Base-by-base conservation (phyloP, 1,140 invertebrate species). In the Hermetia illucens region DNA sequence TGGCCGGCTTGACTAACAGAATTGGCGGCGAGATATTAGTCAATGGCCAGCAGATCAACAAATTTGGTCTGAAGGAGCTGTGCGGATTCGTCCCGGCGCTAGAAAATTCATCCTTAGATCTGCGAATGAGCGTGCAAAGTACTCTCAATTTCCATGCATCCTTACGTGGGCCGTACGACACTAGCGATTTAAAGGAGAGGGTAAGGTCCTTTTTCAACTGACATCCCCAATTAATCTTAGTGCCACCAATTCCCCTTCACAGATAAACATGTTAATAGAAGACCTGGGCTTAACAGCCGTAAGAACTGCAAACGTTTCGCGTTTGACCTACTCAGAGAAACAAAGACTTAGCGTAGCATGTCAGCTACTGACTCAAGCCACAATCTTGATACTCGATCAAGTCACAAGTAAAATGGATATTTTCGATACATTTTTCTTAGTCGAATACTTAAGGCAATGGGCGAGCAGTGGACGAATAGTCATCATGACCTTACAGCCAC, bases 381-480 rank as follows among this genome's bases (percentile, higher is more conserved):
- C 89, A 37, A 71, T 94, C 22, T 65, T 94, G 0, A 69, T 90
- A 2, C 62, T 94, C 18, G 89, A 94, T 53, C 82, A 89, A 59
- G 85, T 90, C 3, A 90, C 88, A 0, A 77, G 78, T 50, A 86
- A 87, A 34, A 87, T 96, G 79, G 91, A 96, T 48, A 92, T 95
- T 39, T 94, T 94, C 45, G 91, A 96, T 52, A 89, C 88, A 0
- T 94, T 94, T 62, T 95, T 95, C 57, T 60, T 95, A 12, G 78
- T 95, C 18, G 91, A 95, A 57, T 94, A 92, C 60, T 62, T 95
- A 25, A 74, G 89, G 36, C 88, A 93, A 55, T 95, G 91, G 91
- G 87, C 88, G 1, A 74, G 72, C 34, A 73, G 82, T 16, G 79
- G 82, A 1, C 68, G 86, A 45, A 82, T 91, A 31, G 85, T 92